A percentile compares a stretch with the other conserved stretches of the same genome.
Conservation (phyloP, 2,113 vertebrate species). For the Tretioscincus oriximinensis region DNA sequence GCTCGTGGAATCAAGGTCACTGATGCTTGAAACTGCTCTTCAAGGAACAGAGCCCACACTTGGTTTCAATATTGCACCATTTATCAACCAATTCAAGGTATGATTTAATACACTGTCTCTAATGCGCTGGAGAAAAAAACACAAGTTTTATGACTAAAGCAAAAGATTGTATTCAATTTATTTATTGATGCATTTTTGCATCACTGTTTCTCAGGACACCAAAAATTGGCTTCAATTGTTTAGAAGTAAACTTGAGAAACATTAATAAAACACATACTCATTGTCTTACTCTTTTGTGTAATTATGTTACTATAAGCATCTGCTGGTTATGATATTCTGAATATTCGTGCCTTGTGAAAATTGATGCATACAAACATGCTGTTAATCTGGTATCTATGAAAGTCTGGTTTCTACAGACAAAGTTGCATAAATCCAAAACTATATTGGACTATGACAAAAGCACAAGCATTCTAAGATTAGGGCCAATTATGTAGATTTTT, state of each 20-base stretch:
- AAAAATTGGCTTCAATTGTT: neutral
- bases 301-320: no score
- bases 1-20: conserved; percentile 87
- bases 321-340: neutral
- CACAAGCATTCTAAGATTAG: neutral
- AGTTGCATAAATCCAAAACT: neutral
- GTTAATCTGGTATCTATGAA: neutral
- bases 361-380: neutral
- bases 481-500: neutral
- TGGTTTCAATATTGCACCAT: conserved; percentile 91
- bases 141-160: neutral
- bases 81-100: conserved; percentile 98
- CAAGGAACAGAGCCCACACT: conserved; percentile 90
- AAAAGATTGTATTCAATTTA: neutral
- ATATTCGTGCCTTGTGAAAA: neutral
- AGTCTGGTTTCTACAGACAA: neutral
- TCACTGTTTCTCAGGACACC: neutral
- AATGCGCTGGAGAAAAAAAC: neutral
- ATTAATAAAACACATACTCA: neutral
- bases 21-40: conserved; percentile 90
- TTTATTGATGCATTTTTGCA: neutral
- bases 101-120: conserved; percentile 13
- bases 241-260: neutral
- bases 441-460: neutral
- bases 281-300: no score